Conservation (phyloP, 1,140 invertebrate genomes). For the Drusus annulatus region DNA sequence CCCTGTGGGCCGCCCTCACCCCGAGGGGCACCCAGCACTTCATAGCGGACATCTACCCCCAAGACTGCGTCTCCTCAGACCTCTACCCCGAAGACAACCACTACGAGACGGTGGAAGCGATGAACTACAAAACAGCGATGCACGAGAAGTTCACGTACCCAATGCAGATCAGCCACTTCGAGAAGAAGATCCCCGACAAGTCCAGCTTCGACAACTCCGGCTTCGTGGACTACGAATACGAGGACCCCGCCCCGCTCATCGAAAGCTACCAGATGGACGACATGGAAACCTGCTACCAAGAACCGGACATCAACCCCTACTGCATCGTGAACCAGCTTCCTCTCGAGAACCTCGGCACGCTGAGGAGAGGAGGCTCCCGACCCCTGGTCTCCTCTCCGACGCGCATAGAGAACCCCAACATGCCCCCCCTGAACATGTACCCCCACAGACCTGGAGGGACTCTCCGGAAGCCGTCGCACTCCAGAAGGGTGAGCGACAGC, state of each 20-base stretch:
- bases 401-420: slow-evolving; percentile 84
- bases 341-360: slow-evolving; percentile 68
- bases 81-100: slow-evolving; percentile 78
- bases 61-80: slow-evolving; percentile 65
- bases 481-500: slow-evolving; percentile 76
- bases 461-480: slow-evolving; percentile 72
- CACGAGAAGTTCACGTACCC: slow-evolving; percentile 63
- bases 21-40: slow-evolving; percentile 83
- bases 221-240: slow-evolving; percentile 83
- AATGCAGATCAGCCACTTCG: slow-evolving; percentile 60
- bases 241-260: slow-evolving; percentile 79
- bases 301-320: slow-evolving; percentile 60
- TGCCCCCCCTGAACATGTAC: slow-evolving; percentile 82
- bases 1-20: slow-evolving; percentile 88
- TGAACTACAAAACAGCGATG: slow-evolving; percentile 68
- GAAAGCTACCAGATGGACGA: slow-evolving; percentile 81
- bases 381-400: slow-evolving; percentile 82
- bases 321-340: slow-evolving; percentile 59
- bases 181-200: slow-evolving; percentile 61
- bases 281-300: slow-evolving; percentile 69
- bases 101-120: slow-evolving; percentile 81
- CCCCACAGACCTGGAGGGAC: slow-evolving; percentile 70
- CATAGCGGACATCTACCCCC: slow-evolving; percentile 75
- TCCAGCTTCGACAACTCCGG: slow-evolving; percentile 77
- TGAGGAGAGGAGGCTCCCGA: slow-evolving; percentile 68